Conservation (phyloP, 2,113 vertebrate species). For the Phyllopteryx taeniolatus region DNA sequence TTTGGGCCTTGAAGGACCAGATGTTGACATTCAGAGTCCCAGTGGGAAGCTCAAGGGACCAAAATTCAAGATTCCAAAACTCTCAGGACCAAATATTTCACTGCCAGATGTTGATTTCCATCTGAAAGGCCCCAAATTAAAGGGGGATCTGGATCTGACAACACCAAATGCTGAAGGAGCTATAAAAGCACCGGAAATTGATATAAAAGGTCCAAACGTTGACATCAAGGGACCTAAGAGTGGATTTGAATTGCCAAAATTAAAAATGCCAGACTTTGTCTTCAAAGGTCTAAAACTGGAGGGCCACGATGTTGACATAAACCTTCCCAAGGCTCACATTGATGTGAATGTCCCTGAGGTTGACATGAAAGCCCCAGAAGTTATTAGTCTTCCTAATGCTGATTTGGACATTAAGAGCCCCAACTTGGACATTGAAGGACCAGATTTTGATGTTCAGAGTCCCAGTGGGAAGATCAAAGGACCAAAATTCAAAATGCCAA, state of each 20-base stretch:
- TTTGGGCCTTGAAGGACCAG: neutral
- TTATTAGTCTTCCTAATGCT: too few relatives aligned
- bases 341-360: slow-evolving; percentile 42
- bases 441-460: slow-evolving; percentile 9
- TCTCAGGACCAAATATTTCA: neutral
- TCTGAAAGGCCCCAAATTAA: neutral
- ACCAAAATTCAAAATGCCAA: slow-evolving; percentile 61
- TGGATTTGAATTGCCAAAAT: slow-evolving; percentile 41
- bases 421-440: neutral
- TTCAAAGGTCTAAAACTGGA: slow-evolving; percentile 51
- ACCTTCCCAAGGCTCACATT: slow-evolving; percentile 12
- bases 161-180: slow-evolving; percentile 5
- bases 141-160: slow-evolving; percentile 1
- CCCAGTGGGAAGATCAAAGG: slow-evolving; percentile 9
- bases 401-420: neutral
- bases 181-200: slow-evolving; percentile 16
- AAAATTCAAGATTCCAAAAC: slow-evolving; percentile 14
- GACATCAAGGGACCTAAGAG: neutral
- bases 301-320: neutral
- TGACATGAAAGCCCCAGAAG: slow-evolving; percentile 26
- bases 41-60: slow-evolving; percentile 1
- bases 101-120: slow-evolving; percentile 5
- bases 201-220: slow-evolving; percentile 1
- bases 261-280: slow-evolving; percentile 62
- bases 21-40: slow-evolving; percentile 8